Percentiles rank a stretch among this genome's conserved stretches.
Conservation (phyloP, 2,797 vertebrate genomes). For the Mycteria americana region DNA sequence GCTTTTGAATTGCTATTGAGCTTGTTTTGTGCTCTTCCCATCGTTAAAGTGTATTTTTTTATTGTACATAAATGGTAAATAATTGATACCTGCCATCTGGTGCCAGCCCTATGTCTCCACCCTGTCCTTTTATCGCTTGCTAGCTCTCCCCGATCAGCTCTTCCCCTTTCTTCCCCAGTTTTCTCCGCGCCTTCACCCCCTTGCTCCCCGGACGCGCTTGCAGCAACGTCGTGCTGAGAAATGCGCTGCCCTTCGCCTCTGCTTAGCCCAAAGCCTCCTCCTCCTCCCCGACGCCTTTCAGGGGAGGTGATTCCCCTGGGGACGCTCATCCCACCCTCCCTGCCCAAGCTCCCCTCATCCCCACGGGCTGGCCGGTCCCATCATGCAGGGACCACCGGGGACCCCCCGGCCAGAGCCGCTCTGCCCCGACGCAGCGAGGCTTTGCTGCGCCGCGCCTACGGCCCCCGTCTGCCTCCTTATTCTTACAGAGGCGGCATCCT, state of each 20-base stretch:
- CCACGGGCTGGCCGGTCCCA: rapidly evolving
- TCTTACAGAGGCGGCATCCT: neutral
- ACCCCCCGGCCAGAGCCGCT: rapidly evolving
- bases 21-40: conserved; percentile 75
- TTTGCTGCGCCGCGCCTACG: neutral
- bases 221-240: neutral
- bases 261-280: neutral
- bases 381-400: neutral
- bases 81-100: conserved; percentile 83
- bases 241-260: neutral
- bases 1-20: conserved; percentile 76
- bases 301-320: neutral
- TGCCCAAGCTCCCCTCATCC: neutral
- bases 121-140: conserved; percentile 27
- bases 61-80: conserved; percentile 80
- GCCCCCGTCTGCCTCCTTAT: neutral
- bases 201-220: neutral
- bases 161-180: neutral
- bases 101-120: conserved; percentile 48
- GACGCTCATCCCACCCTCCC: neutral
- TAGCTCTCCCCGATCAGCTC: neutral
- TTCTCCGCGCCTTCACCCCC: neutral
- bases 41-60: conserved; percentile 75
- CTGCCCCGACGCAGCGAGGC: rapidly evolving
- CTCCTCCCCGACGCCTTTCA: neutral